Evolutionary conservation across 2,888 invertebrate species (phyloP), one percentile per base, ranked within the genome.

Genomic region (Eupithecia abbreviata): DNA sequence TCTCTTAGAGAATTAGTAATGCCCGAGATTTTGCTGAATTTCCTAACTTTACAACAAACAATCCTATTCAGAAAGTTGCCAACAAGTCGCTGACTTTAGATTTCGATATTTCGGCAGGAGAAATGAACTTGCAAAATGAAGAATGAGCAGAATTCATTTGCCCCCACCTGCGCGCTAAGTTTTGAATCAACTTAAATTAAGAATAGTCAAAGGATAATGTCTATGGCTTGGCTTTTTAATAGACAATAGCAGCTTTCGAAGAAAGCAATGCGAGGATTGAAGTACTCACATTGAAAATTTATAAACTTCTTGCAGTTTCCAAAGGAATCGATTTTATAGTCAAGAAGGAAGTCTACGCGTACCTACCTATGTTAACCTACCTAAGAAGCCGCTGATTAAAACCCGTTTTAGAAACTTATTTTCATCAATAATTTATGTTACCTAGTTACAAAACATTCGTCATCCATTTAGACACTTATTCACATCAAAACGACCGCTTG

Each of bases 401-500:
- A 15, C 0, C 51, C 0, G 5, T 58, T 9, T 7, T n/a, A 55
- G 9, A n/a, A 55, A n/a, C n/a, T 7, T 7, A 55, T n/a, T 7
- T 55, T n/a, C n/a, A 5, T 7, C 3, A n/a, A n/a, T 15, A 51
- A 15, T 51, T n/a, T 7, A 51, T 49, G 12, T 30, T 12, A 15
- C 15, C 15, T 15, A 15, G 15, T 51, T 5, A n/a, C 15, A 51
- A 51, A 15, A 51, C n/a, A n/a, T 55, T 55, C n/a, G n/a, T 55
- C 6, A n/a, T n/a, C 55, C 6, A 55, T 6, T 65, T 66, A 51
- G 69, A 65, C 55, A 18, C 43, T 71, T 18, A 68, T 78, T 73
- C 65, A 68, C 71, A 58, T 65, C 70, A 76, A 80, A 76, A 79
- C 69, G 77, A 51, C 73, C 65, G 65, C 51, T 55, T 58, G 55